Base-by-base conservation (phyloP, 2,797 vertebrate genomes). In the Odontamblyopus rebecca region DNA sequence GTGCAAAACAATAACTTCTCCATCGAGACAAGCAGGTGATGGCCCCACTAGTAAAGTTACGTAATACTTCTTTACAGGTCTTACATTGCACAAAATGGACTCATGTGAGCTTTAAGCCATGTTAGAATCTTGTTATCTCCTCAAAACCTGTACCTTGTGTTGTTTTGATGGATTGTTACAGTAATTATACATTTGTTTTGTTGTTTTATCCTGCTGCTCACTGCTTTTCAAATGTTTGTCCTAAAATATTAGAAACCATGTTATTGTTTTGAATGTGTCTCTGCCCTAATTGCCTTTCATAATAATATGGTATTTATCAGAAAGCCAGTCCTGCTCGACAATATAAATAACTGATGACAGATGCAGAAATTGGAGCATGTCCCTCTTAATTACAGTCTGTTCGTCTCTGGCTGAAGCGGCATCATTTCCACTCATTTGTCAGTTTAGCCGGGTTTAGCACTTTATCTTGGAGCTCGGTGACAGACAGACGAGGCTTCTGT, bases 401-500 rank as follows among this genome's bases (percentile, higher is more conserved):
- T 80, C 75, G 64, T 81, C 73, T 75, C 13, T 71, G 72, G 74
- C 69, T 62, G n/a, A 73, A 61, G 68, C 23, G 51, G 75, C 71
- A 70, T 82, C 66, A 56, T 71, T 71, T 70, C 54, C 69, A n/a
- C 48, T 76, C 48, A 59, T 77, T 79, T 62, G 61, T 68, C 72
- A 63, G 79, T 82, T 77, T 56, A 66, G 79, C 71, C 32, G 50
- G 66, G 68, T 50, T 80, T 84, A 68, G 76, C 67, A 64, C 70
- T 70, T 75, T 76, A 82, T 88, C 80, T 75, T 66, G 70, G 73
- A 60, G 72, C 72, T 69, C 54, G 59, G 7, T 80, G 81, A 84
- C 79, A 79, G 75, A 61, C 0, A 83, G 32, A 57, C 73, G 44
- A 70, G 18, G 64, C 79, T 77, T 38, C 77, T 76, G 75, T 77